Base-by-base conservation (phyloP, 2,797 vertebrate genomes). In the Centroberyx gerrardi region DNA sequence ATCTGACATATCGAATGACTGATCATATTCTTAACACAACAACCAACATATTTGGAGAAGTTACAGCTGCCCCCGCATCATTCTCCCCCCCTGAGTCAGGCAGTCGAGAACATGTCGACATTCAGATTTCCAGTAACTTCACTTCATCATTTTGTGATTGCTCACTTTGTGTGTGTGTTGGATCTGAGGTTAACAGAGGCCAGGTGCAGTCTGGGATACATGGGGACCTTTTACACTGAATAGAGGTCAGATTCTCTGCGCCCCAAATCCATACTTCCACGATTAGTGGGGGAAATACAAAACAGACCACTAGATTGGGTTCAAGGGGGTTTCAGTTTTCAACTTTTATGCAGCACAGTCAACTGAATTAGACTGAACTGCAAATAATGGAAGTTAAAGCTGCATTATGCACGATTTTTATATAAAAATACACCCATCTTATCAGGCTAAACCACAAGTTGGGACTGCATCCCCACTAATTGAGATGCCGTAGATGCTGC, bases 21-120 rank as follows among this genome's bases (percentile, higher is more conserved):
- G 55, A 85, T 90, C 33, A 12, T 46, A n/a, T 67, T 79, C 70
- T 58, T 68, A 33, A 75, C 58, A 58, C 46, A 72, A 64, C 49
- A 73, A 55, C 38, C 44, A 62, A 60, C 73, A 44, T 74, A 62
- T 75, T 74, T 74, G 31, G 78, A 86, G 65, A 73, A 22, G 71
- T 12, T 56, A 2, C 81, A 83, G 85, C 84, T 80, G 77, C 62
- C 33, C 49, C 18, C 18, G 5, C n/a, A 1, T 63, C 63, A 8
- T 29, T 28, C 51, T 46, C 2, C 3, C 15, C 58, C 7, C 27
- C 18, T 46, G 67, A 53, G 38, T 78, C 75, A 69, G 48, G 58
- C 63, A 18, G 18, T 40, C 36, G 74, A 62, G 68, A 64, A 9
- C 48, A 52, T 17, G 51, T 58, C 70, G 68, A 64, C 36, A 1